Evolutionary conservation across 2,797 vertebrate species (phyloP).

Genomic region (Phylloscopus collybita): DNA sequence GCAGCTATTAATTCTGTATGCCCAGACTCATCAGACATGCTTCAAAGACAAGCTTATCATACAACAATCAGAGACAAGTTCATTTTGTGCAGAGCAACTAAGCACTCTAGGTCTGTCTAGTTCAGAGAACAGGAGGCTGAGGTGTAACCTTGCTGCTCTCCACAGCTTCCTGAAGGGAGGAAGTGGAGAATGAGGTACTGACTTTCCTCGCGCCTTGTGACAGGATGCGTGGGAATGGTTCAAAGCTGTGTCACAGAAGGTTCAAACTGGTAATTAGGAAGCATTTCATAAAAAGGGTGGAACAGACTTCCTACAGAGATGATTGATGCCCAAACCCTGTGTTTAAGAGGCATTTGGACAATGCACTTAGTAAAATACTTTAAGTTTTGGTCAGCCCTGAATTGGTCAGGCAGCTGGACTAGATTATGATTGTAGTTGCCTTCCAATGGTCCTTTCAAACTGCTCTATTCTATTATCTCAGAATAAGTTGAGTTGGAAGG

Average conservation of each 20-base stretch:
- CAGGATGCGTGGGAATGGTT: background rate
- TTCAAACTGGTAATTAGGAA: background rate
- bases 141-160: background rate
- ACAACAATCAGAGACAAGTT: background rate
- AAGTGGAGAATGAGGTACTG: background rate
- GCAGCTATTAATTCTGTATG: background rate
- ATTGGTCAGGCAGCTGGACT: background rate
- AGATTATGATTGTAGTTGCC: background rate
- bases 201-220: background rate
- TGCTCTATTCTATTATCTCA: background rate
- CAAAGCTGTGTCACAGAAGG: background rate
- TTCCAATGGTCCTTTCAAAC: background rate
- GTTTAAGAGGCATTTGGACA: background rate
- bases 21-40: background rate
- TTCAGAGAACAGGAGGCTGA: background rate
- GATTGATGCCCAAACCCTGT: background rate
- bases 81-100: background rate
- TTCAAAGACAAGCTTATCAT: background rate
- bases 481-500: background rate
- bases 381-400: background rate
- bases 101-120: background rate
- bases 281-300: background rate
- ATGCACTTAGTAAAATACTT: background rate
- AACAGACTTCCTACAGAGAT: background rate
- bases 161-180: background rate